phyloP scores from a whole-genome alignment of 1,140 invertebrate genomes.

The Drosophila burlai region DNA sequence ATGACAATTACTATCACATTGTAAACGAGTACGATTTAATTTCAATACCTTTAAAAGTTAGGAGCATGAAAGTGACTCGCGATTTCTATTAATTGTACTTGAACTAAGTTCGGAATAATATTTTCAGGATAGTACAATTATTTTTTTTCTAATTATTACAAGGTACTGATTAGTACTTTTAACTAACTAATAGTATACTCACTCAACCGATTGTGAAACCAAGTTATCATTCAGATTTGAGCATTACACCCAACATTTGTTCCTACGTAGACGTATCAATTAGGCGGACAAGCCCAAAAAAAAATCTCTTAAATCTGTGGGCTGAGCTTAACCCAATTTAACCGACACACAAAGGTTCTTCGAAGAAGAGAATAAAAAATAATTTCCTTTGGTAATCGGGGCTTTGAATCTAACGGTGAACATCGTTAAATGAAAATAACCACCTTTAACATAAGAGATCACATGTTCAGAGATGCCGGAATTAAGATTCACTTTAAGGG shows the following conservation, averaged over 20 bases:
- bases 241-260: conserved; percentile 14
- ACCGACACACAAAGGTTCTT: conserved; percentile 10
- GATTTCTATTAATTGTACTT: no score
- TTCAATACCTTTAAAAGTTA: not conserved
- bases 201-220: conserved; percentile 3
- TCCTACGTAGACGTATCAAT: conserved; percentile 23
- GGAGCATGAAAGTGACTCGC: not conserved
- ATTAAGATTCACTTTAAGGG: conserved; percentile 31
- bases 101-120: no score
- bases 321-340: conserved; percentile 42
- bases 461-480: conserved; percentile 51
- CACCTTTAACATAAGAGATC: conserved; percentile 18
- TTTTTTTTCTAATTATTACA: no score
- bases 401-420: conserved; percentile 58
- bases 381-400: conserved; percentile 32
- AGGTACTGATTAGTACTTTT: no score
- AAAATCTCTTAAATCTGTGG: conserved; percentile 9
- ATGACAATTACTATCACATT: conserved; percentile 11
- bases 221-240: conserved; percentile 2
- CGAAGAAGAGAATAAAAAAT: conserved; percentile 25
- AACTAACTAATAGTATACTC: not conserved
- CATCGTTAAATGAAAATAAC: conserved; percentile 45
- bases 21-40: not conserved
- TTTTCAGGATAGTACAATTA: no score
- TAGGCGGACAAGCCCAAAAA: conserved; percentile 23